Percentiles rank a stretch among this genome's conserved stretches.
phyloP scores from a whole-genome alignment of 1,140 invertebrate species.

The Drosophila sp. region DNA sequence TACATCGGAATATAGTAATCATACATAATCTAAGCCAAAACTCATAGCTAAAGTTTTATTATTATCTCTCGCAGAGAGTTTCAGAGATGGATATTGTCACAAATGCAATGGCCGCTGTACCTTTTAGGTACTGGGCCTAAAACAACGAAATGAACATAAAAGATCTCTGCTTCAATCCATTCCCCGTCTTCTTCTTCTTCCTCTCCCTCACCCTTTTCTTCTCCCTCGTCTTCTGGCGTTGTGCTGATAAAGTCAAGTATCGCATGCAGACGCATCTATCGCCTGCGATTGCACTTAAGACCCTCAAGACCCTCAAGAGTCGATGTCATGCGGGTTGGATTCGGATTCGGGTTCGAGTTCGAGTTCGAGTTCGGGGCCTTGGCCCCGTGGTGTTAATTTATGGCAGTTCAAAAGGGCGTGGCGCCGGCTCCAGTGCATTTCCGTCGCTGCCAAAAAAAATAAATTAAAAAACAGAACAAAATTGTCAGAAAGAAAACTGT shows the following conservation, averaged over 20 bases:
- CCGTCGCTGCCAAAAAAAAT: slow-evolving; percentile 40
- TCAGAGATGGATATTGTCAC: no score
- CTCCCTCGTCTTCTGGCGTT: neutral
- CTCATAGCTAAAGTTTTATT: no score
- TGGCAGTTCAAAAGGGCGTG: slow-evolving; percentile 74
- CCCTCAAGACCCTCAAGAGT: slow-evolving; percentile 3
- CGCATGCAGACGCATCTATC: slow-evolving; percentile 21
- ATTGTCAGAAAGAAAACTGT: neutral
- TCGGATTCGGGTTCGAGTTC: neutral
- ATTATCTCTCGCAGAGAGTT: no score
- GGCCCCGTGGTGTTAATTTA: slow-evolving; percentile 62
- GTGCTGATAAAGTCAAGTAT: slow-evolving; percentile 31
- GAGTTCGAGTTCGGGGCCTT: slow-evolving; percentile 8
- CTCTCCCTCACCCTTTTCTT: neutral
- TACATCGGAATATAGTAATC: no score
- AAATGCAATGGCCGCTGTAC: no score
- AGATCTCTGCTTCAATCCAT: neutral
- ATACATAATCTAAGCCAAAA: no score
- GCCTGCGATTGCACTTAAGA: slow-evolving; percentile 26
- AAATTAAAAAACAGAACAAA: slow-evolving; percentile 2
- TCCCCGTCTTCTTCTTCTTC: neutral
- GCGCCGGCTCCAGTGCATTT: slow-evolving; percentile 42
- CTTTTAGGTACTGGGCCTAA: neutral
- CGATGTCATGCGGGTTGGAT: slow-evolving; percentile 30
- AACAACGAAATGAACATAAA: no score